Evolutionary conservation across 2,888 invertebrate species (phyloP).

Genomic region (Nysson spinosus): DNA sequence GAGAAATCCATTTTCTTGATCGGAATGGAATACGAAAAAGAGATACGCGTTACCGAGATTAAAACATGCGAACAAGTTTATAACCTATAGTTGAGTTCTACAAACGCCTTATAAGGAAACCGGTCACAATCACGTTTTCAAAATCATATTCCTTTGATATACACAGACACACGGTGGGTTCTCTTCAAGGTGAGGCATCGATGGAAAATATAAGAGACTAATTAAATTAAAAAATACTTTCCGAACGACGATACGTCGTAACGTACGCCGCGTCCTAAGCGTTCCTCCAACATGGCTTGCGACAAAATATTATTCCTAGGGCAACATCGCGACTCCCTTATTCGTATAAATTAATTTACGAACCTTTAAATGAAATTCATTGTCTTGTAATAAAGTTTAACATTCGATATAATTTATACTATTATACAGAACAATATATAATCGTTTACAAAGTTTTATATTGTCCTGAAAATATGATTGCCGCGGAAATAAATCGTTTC

Average conservation of each 20-base stretch:
- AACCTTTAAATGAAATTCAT: too few relatives aligned
- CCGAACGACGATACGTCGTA: slow-evolving; percentile 44
- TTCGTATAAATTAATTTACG: background rate
- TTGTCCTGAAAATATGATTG: background rate
- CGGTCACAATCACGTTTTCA: slow-evolving; percentile 19
- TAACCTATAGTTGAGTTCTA: slow-evolving; percentile 54
- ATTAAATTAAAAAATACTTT: slow-evolving; percentile 57
- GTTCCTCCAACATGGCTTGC: slow-evolving; percentile 62
- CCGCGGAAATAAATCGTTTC: slow-evolving; percentile 1
- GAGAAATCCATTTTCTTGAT: slow-evolving; percentile 70
- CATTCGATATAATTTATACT: too few relatives aligned
- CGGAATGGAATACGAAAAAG: background rate
- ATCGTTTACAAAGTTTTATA: too few relatives aligned
- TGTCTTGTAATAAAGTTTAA: too few relatives aligned
- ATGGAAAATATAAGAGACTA: slow-evolving; percentile 27
- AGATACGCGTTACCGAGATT: slow-evolving; percentile 21
- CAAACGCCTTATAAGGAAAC: slow-evolving; percentile 5
- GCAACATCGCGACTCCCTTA: background rate
- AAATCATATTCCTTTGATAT: slow-evolving; percentile 35
- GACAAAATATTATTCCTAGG: slow-evolving; percentile 44
- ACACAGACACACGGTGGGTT: background rate
- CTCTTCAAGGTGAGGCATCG: slow-evolving; percentile 11
- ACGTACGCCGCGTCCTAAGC: slow-evolving; percentile 62
- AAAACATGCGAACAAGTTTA: slow-evolving; percentile 22
- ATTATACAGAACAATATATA: too few relatives aligned